These are phyloP conservation scores for Ceyx melanurus DNA, from an alignment of 2,113 vertebrate genomes.

Conservation along the genomic window DNA sequence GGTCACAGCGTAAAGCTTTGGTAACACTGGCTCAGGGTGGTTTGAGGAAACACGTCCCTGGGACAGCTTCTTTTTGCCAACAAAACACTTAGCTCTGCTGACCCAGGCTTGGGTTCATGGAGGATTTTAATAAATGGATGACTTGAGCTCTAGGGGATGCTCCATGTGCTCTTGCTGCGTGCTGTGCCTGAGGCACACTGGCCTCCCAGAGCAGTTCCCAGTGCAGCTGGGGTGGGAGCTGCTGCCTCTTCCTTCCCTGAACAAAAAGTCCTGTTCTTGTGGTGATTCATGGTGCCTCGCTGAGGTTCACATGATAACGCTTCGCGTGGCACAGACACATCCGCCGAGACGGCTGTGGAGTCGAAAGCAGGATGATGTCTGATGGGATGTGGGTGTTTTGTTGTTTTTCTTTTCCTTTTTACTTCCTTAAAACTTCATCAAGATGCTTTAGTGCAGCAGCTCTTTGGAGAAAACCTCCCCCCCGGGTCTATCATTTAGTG, in stretches of 20 bases:
- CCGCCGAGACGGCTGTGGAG: not conserved
- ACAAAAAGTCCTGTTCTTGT: not conserved
- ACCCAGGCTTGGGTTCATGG: not conserved
- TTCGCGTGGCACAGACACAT: not conserved
- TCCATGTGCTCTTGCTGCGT: not conserved
- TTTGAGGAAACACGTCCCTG: not conserved
- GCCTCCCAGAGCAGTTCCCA: accelerated
- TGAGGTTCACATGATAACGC: not conserved
- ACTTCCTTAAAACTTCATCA: not conserved
- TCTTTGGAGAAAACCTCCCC: not conserved
- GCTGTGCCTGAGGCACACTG: not conserved
- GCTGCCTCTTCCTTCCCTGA: not conserved
- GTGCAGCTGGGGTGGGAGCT: not conserved
- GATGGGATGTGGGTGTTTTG: not conserved
- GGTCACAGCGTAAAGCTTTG: not conserved
- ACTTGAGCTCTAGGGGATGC: not conserved
- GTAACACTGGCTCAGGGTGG: not conserved
- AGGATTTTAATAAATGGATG: not conserved
- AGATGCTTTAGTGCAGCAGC: not conserved
- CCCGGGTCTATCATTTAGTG: not conserved
- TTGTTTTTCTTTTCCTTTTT: not conserved
- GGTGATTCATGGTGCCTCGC: not conserved
- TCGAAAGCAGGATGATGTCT: not conserved
- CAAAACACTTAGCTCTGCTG: not conserved
- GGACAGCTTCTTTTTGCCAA: not conserved